Evolutionary conservation across 2,888 invertebrate species (phyloP), one percentile per base, ranked within the genome.

Genomic region (Drosophila conformis): DNA sequence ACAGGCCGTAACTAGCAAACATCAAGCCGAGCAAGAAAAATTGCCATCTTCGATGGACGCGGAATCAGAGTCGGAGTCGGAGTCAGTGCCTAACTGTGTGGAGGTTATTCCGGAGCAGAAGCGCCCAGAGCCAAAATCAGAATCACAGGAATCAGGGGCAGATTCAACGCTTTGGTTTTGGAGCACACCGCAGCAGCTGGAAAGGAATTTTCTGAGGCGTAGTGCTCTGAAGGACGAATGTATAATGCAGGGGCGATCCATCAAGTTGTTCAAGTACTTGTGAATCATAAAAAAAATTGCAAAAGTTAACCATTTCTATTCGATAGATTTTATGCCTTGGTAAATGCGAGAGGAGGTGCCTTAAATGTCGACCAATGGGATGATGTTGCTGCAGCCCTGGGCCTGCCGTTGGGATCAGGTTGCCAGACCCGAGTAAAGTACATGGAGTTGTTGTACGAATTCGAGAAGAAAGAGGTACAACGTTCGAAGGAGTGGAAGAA

Each of bases 231-330:
- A 48, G 7, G 35, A 6, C 15, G 67, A 67, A 21, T 77, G 49
- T 27, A 54, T 27, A 10, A 64, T 78, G n/a, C 48, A 42, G 5
- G 66, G 58, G 2, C 63, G 33, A n/a, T 67, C 31, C n/a, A 42
- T 78, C n/a, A 77, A 67, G 13, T 33, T 58, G 36, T 78, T 48
- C 49, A 78, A 78, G 77, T 78, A 76, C 15, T 57, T 58, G 18
- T 0, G 4, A 21, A 33, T 35, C 8, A 5, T 0, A 18, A 13
- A 15, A 18, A n/a, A 0, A 10, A n/a, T 27, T 38, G 1, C 25
- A 7, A 35, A 35, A 18, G 27, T 38, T 27, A 15, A n/a, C 13
- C 3, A 13, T 2, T 21, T 6, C 36, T 21, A 2, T 35, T 15
- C 31, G 11, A 2, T 3, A 78, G 77, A 46, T 58, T 80, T 25